These are phyloP conservation scores for Phytoseiulus persimilis DNA, from an alignment of 2,888 invertebrate species.

Conservation along the genomic window DNA sequence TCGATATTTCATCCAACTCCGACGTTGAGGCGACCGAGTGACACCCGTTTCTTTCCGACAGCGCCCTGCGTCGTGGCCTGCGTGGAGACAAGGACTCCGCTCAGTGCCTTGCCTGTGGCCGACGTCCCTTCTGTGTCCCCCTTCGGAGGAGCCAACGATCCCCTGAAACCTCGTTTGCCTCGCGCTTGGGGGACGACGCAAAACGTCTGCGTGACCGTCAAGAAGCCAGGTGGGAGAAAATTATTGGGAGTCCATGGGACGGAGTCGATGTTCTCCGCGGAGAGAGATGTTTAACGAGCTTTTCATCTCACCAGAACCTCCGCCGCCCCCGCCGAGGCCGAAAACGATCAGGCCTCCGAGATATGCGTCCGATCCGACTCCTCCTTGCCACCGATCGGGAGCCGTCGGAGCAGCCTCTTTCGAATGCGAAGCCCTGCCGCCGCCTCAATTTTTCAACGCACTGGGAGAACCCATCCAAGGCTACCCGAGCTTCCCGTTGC, in stretches of 20 bases:
- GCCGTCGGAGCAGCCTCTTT: background rate
- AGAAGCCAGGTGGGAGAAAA: constrained; percentile 7
- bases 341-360: background rate
- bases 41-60: background rate
- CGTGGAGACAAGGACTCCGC: background rate
- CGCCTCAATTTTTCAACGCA: constrained; percentile 21
- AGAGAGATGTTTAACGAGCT: background rate
- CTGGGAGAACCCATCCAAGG: background rate
- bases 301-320: background rate
- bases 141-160: background rate
- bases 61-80: background rate
- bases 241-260: no score
- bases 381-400: background rate
- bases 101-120: background rate
- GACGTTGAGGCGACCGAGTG: background rate
- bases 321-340: constrained; percentile 24
- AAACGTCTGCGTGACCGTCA: constrained; percentile 28
- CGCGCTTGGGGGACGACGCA: constrained; percentile 26
- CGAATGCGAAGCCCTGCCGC: constrained; percentile 7
- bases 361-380: background rate
- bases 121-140: background rate
- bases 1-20: no score
- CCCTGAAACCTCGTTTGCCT: background rate
- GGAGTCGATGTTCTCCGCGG: no score
- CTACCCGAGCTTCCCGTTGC: background rate